Evolutionary conservation across 2,797 vertebrate species (phyloP).

Genomic region (Falco concolor): DNA sequence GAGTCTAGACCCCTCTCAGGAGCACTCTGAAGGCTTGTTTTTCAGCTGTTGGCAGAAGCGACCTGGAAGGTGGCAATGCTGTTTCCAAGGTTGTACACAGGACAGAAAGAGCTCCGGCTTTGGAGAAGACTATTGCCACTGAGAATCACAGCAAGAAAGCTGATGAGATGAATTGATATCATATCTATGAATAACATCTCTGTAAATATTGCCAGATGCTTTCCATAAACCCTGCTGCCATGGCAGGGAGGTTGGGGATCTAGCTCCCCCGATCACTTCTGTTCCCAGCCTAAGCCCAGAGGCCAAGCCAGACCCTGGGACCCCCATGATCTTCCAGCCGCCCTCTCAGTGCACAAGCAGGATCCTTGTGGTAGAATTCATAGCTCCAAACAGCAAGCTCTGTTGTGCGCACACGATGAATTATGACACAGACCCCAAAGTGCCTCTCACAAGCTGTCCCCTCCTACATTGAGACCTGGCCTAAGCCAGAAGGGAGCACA

Average conservation of each 20-base stretch:
- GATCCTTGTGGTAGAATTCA: not conserved
- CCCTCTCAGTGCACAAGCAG: not conserved
- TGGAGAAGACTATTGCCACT: not conserved
- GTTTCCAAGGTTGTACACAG: not conserved
- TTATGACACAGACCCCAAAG: slow-evolving; percentile 27
- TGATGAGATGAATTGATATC: not conserved
- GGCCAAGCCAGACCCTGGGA: not conserved
- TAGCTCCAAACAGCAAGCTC: slow-evolving; percentile 3
- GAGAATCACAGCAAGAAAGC: not conserved
- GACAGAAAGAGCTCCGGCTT: not conserved
- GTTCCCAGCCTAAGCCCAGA: not conserved
- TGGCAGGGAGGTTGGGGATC: not conserved
- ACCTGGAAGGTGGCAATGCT: not conserved
- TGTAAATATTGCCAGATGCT: slow-evolving; percentile 15
- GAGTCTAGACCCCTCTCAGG: not conserved
- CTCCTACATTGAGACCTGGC: slow-evolving; percentile 42
- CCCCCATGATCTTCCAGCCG: not conserved
- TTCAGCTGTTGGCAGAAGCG: not conserved
- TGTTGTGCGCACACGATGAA: slow-evolving; percentile 24
- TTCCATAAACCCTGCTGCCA: not conserved
- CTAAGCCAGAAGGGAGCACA: slow-evolving; percentile 24
- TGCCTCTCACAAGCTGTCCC: slow-evolving; percentile 50
- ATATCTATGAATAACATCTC: not conserved
- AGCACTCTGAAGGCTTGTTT: not conserved
- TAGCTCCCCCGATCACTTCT: not conserved